Conservation (phyloP, 2,888 invertebrate genomes). For the Melinaea marsaeus region DNA sequence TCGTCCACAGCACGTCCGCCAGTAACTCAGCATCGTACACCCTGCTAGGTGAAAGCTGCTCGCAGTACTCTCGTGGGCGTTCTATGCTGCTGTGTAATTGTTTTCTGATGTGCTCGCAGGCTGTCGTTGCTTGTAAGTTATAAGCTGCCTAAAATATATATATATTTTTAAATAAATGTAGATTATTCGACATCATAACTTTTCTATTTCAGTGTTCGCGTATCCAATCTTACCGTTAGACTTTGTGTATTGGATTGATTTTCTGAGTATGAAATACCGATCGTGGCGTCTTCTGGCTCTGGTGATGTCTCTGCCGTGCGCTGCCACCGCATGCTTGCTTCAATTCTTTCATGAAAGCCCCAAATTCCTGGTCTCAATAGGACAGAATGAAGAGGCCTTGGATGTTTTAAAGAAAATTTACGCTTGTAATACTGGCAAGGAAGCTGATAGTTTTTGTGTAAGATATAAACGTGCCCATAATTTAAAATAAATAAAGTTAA, state of each 20-base stretch:
- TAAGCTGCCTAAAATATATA: background rate
- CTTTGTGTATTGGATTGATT: conserved; percentile 60
- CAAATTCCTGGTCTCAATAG: conserved; percentile 82
- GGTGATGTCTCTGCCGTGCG: conserved; percentile 80
- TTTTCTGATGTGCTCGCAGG: conserved; percentile 69
- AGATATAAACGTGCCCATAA: conserved; percentile 33
- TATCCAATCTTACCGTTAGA: conserved; percentile 82
- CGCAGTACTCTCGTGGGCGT: conserved; percentile 54
- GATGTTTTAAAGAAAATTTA: conserved; percentile 61
- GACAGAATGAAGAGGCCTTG: conserved; percentile 79
- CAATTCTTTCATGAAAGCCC: conserved; percentile 86
- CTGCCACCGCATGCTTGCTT: conserved; percentile 79
- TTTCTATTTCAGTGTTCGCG: conserved; percentile 74
- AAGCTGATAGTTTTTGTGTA: conserved; percentile 59
- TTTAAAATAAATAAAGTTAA: background rate
- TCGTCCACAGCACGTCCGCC: conserved; percentile 58
- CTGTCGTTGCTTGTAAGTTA: conserved; percentile 58
- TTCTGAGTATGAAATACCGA: conserved; percentile 77
- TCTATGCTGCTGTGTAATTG: conserved; percentile 64
- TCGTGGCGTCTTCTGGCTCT: conserved; percentile 88
- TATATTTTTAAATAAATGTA: background rate
- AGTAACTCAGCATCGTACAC: conserved; percentile 70
- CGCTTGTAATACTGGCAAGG: conserved; percentile 57
- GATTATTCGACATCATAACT: background rate
- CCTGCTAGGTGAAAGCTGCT: conserved; percentile 65